Evolutionary conservation across 2,888 invertebrate genomes (phyloP), one percentile per base, ranked within the genome.

Genomic region (Andrena camellia): DNA sequence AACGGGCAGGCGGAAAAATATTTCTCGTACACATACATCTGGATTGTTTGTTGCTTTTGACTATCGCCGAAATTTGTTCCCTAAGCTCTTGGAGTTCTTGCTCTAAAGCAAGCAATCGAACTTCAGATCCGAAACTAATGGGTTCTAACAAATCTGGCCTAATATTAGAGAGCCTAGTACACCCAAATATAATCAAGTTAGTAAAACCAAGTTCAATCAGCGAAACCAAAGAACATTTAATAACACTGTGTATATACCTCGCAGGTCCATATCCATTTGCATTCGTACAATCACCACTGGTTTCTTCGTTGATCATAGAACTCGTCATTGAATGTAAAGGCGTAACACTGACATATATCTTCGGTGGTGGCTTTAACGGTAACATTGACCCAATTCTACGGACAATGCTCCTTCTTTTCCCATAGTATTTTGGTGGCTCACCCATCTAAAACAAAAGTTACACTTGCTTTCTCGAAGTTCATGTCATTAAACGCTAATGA

Each of bases 271-370:
- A 85, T 59, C 91, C 92, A 84, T 93, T 92, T 1, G 87, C 74
- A 70, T 90, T 87, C 23, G 76, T 31, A 68, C 78, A 84, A 78
- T 92, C 91, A 23, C 86, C 86, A 76, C 87, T 91, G 5, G 88
- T 91, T 79, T 94, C 93, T 62, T 93, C 92, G 62, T 92, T 92
- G 23, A 94, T 93, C 93, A 94, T 94, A 8, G 94, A 94, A 90
- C 89, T 93, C 20, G 93, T 93, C 94, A 94, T 94, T 2, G 94
- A 94, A 81, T 94, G 94, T 63, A 94, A 90, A 54, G 94, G 93
- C 13, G 94, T 94, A 54, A 94, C 94, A 60, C 93, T 92, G 7
- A 94, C 93, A 80, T 94, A 94, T 73, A 94, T 93, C 88, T 94
- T 94, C 68, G 94, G 94, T 60, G 92, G 93, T 29, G 94, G 94